Base-by-base conservation (phyloP, 2,888 invertebrate genomes). In the Scaptomyza flava region DNA sequence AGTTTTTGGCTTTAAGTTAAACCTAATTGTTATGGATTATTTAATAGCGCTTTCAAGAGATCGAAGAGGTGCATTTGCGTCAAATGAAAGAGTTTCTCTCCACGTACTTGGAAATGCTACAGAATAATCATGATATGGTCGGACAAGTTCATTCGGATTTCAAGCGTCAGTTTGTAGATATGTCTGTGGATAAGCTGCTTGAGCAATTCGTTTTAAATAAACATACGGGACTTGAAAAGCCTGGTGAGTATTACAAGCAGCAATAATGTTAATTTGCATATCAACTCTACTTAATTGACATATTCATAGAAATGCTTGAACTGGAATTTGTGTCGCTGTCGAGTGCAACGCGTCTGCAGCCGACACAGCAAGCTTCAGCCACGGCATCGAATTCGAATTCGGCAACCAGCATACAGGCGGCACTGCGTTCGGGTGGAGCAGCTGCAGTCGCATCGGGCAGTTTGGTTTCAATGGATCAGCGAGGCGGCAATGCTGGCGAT, bases 21-120 rank as follows among this genome's bases (percentile, higher is more conserved):
- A 38, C 27, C 11, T 5, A 38, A 14, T 0, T 27, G 6, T 3
- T 6, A n/a, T 14, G 27, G 38, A 48, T 20, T n/a, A 31, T 47
- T 81, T 87, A 87, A 6, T 77, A 95, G 94, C 96, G 97, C 91
- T 99, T 98, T 91, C 98, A 99, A 94, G 97, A 97, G 92, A 95
- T 98, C 23, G 98, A 99, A 92, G 97, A 98, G 89, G 95, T 96
- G 61, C 98, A 98, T 92, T 93, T 98, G 78, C 95, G 95, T 81
- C 97, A 98, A 91, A 98, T 99, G 98, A 98, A 98, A 91, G 97
- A 98, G 87, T 98, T 98, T 94, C 94, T 98, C 42, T 96, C 96
- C 86, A 95, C 95, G 6, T 98, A 98, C 92, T 95, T 96, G 68
- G 96, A 97, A 89, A 94, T 97, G 70, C 94, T 97, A 81, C 97